Evolutionary conservation across 2,888 invertebrate species (phyloP).

Genomic region (Lepas anatifera): DNA sequence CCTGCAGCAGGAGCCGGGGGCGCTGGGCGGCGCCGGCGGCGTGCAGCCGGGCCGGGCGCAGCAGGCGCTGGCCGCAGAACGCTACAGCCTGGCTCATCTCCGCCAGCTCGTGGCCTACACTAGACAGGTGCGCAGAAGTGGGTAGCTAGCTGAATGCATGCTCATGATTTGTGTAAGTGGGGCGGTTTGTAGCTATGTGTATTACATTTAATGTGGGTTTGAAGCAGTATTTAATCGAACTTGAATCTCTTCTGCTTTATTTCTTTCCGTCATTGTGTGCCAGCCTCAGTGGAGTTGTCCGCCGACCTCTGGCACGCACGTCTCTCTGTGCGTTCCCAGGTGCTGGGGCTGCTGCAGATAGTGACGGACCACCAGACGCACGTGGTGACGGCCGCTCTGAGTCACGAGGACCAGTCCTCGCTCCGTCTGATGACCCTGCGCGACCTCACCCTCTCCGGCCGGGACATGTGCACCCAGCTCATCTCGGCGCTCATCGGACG

Average conservation of each 20-base stretch:
- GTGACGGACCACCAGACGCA: slow-evolving; percentile 38
- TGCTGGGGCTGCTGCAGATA: slow-evolving; percentile 39
- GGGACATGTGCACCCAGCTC: slow-evolving; percentile 59
- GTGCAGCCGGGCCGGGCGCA: neutral
- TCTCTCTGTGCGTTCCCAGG: slow-evolving; percentile 30
- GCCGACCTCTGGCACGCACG: no score
- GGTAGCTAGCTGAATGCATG: neutral
- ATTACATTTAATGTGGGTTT: slow-evolving; percentile 24
- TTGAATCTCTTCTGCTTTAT: no score
- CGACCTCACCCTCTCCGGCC: slow-evolving; percentile 63
- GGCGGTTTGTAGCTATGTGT: neutral
- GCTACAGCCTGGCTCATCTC: neutral
- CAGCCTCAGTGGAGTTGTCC: no score
- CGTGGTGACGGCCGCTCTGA: slow-evolving; percentile 24
- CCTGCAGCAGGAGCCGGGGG: slow-evolving; percentile 9
- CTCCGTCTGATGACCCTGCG: slow-evolving; percentile 49
- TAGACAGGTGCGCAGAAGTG: neutral
- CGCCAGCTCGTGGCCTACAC: neutral
- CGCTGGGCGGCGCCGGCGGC: neutral
- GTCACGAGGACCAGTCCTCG: slow-evolving; percentile 45
- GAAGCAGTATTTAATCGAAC: no score
- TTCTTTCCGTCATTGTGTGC: no score
- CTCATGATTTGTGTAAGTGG: neutral
- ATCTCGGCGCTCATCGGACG: slow-evolving; percentile 77
- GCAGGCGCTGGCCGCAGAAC: neutral